Base-by-base conservation (phyloP, 2,888 invertebrate species). In the Dione vanillae region DNA sequence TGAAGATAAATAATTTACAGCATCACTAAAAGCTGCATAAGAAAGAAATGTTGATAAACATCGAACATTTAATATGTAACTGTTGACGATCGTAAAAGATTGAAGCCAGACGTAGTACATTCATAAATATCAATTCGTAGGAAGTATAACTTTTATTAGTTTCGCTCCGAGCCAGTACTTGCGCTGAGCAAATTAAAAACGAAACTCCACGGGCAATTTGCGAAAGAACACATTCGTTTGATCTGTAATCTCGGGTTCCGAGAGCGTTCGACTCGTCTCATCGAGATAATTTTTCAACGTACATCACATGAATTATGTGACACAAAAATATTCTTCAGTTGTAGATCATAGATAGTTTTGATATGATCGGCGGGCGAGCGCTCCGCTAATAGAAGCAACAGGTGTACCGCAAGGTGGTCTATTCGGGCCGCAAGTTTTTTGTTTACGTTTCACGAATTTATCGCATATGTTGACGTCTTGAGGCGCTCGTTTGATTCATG, bases 11-110 rank as follows among this genome's bases (percentile, higher is more conserved):
- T 92, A 91, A 92, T 92, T 93, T 92, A 93, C 86, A 80, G 88
- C 89, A 69, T 80, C 90, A 91, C 88, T 93, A 92, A 92, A 92
- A 91, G 89, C 89, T 90, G 90, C 87, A 91, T 91, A 91, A 92
- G 92, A 92, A 93, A 92, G 90, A 92, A 92, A 88, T 93, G 92
- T 92, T 93, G 92, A 93, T 93, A 93, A 92, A 93, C 93, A 92
- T 91, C 89, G 91, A 89, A 90, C 90, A 92, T 92, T 91, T 91
- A 92, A 92, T 92, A 92, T 92, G 91, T 92, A 92, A 93, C 93
- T 91, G 92, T 91, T 91, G 91, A 89, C 86, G 88, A 91, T 92
- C 91, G 82, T 93, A 92, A 93, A 87, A 83, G 85, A 90, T 87
- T 84, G 86, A 90, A 86, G 86, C 90, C 92, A 92, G 92, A 88